Evolutionary conservation across 2,113 vertebrate species (phyloP).

Genomic region (Bubo blakistoni): DNA sequence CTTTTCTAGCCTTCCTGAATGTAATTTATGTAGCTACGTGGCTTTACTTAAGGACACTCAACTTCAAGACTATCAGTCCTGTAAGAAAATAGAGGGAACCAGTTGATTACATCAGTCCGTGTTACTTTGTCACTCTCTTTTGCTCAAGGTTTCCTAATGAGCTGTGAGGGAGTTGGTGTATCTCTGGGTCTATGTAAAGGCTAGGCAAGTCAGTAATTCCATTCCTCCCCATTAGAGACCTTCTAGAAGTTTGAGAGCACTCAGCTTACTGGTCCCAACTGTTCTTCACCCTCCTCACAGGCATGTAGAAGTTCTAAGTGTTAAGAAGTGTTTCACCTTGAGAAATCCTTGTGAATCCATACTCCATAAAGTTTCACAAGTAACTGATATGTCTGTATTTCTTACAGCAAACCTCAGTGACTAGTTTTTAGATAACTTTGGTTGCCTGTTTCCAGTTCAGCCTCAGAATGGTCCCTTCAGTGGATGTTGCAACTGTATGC

Average conservation of each 20-base stretch:
- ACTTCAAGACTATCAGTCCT: neutral
- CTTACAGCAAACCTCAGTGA: neutral
- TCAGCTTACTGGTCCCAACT: neutral
- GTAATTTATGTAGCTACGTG: neutral
- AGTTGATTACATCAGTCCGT: accelerated
- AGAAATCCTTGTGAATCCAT: neutral
- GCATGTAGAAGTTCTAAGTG: neutral
- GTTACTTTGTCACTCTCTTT: neutral
- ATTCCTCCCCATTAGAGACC: neutral
- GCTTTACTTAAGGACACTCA: neutral
- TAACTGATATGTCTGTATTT: neutral
- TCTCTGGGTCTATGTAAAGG: neutral
- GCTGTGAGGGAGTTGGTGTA: accelerated
- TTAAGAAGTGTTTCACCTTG: neutral
- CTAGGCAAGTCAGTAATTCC: neutral
- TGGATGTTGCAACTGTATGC: neutral
- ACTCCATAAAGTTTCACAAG: neutral
- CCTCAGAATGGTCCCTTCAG: neutral
- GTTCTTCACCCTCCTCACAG: neutral
- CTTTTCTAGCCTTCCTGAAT: neutral
- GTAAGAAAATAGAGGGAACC: neutral
- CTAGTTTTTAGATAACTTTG: neutral
- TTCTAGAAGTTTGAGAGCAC: neutral
- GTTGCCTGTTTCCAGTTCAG: neutral
- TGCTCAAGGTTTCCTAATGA: neutral